Conservation (phyloP, 1,140 invertebrate genomes). For the Meloidogyne hapla region DNA sequence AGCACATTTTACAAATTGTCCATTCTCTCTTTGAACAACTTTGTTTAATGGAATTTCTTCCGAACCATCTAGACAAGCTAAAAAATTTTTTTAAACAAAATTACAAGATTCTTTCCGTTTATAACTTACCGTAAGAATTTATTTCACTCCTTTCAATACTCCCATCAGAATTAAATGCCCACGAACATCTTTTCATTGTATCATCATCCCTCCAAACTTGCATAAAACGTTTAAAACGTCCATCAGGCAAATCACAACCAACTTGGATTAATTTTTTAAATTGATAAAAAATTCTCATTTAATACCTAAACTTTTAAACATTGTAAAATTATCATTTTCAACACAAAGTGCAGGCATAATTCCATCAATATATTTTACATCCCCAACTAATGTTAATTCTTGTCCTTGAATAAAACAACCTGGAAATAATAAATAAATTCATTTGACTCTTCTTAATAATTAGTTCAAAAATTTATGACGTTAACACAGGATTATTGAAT, state of each 20-base stretch:
- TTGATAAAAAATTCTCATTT: constrained; percentile 5
- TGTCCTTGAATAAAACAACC: constrained; percentile 42
- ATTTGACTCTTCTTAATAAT: too few relatives aligned
- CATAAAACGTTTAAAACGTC: constrained; percentile 40
- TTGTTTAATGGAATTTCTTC: constrained; percentile 38
- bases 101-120: background rate
- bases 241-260: constrained; percentile 40
- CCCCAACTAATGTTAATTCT: constrained; percentile 42
- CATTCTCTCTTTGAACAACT: constrained; percentile 33
- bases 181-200: constrained; percentile 36
- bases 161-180: constrained; percentile 31
- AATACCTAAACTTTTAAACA: constrained; percentile 36
- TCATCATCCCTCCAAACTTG: constrained; percentile 34
- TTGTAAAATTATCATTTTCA: constrained; percentile 39
- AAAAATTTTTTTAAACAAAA: constrained; percentile 27
- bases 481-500: too few relatives aligned
- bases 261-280: constrained; percentile 30
- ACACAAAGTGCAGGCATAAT: constrained; percentile 42
- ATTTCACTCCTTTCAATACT: constrained; percentile 30
- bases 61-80: constrained; percentile 35
- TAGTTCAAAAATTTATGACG: too few relatives aligned
- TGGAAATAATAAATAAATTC: constrained; percentile 9
- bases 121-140: constrained; percentile 24
- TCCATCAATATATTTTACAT: constrained; percentile 44
- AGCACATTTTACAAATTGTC: constrained; percentile 38